Base-by-base conservation (phyloP, 2,888 invertebrate genomes). In the Eilema griseolum region DNA sequence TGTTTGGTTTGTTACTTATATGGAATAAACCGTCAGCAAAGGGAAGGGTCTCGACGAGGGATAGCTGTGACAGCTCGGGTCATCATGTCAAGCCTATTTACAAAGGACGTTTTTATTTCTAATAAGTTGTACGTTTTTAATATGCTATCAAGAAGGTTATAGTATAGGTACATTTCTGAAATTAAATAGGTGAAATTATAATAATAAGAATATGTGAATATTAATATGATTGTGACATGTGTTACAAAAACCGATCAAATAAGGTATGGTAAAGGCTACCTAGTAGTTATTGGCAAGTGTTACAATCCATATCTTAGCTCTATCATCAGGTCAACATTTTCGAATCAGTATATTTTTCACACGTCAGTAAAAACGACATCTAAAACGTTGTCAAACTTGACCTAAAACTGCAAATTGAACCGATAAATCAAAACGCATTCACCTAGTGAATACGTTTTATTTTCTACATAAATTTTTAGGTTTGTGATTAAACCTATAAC, bases 31-130 rank as follows among this genome's bases (percentile, higher is more conserved):
- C 72, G 77, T 79, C 79, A 81, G 78, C 78, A 62, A 81, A 80
- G 63, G 76, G 74, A 81, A 77, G 74, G 79, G 82, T 82, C 74
- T 61, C 76, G 72, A 84, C 78, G 80, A 80, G 81, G 85, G 82
- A 75, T 73, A 67, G 77, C 76, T 80, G 79, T 84, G 85, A 84
- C 86, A 85, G 82, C 76, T 56, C 63, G 75, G 77, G 83, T 84
- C 76, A 73, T 75, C 68, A 74, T 83, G 78, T 83, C 83, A 82
- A 83, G 75, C 76, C 67, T 72, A 77, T 26, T 78, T 78, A 67
- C 64, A 37, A 61, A 74, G 75, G 61, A 56, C 72, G 66, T 66
- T 75, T 80, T 71, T 74, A 76, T 68, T 62, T 72, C 72, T 78
- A 78, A 72, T 16, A 24, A 64, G 67, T 74, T 73, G 63, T 73